A percentile compares a stretch with the other conserved stretches of the same genome.
Evolutionary conservation across 2,888 invertebrate genomes (phyloP).

Genomic region (Napeogenes inachia): DNA sequence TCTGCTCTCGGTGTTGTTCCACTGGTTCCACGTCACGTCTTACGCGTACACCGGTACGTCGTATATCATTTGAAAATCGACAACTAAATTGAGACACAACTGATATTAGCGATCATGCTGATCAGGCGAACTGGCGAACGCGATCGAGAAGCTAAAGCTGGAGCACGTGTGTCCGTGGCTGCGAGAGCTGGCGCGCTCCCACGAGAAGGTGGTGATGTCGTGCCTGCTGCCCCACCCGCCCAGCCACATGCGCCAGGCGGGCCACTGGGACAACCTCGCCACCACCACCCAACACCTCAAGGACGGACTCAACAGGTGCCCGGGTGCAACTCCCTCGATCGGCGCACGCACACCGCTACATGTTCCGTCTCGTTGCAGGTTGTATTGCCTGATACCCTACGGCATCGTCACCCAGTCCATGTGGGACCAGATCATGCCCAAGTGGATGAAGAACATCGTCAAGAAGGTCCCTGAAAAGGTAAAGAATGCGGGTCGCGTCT

Average conservation of each 20-base stretch:
- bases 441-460: constrained; percentile 98
- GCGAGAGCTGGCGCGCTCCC: constrained; percentile 84
- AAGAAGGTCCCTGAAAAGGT: constrained; percentile 93
- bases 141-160: constrained; percentile 93
- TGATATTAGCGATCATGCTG: background rate
- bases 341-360: background rate
- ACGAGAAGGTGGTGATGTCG: constrained; percentile 93
- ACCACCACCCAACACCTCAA: constrained; percentile 93
- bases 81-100: too few species aligned
- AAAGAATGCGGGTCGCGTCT: background rate
- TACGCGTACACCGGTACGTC: constrained; percentile 92
- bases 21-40: constrained; percentile 99
- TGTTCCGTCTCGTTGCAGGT: constrained; percentile 58
- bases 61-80: background rate
- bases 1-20: constrained; percentile 96
- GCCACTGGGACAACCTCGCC: constrained; percentile 95
- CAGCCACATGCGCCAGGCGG: constrained; percentile 96
- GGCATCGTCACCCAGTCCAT: constrained; percentile 97
- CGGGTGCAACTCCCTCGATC: background rate
- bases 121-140: constrained; percentile 86
- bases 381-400: constrained; percentile 98
- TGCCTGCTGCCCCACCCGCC: constrained; percentile 97
- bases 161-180: constrained; percentile 97
- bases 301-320: constrained; percentile 90
- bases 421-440: constrained; percentile 99